Percentiles rank a stretch among this genome's conserved stretches.
These are phyloP conservation scores for Apogon hyalosoma DNA, from an alignment of 2,797 vertebrate genomes.

Conservation along the genomic window DNA sequence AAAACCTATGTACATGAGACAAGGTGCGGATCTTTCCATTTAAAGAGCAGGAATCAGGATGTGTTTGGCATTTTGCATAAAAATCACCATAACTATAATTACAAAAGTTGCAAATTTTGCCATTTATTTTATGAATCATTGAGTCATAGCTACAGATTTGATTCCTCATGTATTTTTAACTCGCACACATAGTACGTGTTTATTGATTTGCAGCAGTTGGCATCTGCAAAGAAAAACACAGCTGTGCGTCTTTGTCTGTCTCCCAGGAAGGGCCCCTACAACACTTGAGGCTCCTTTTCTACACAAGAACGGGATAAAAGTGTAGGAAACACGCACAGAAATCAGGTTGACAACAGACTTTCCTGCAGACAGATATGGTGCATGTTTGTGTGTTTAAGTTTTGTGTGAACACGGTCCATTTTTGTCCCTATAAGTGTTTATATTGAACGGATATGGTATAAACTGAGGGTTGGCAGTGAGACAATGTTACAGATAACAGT, in stretches of 20 bases:
- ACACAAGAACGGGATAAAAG: constrained; percentile 35
- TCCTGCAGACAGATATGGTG: constrained; percentile 34
- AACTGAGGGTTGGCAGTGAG: constrained; percentile 15
- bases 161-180: too few species aligned
- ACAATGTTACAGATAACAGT: constrained; percentile 59
- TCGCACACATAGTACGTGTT: too few species aligned
- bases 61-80: too few species aligned
- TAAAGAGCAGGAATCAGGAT: too few species aligned
- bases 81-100: too few species aligned
- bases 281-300: constrained; percentile 24
- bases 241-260: constrained; percentile 6
- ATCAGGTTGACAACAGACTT: constrained; percentile 20
- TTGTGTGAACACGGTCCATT: constrained; percentile 23
- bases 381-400: constrained; percentile 55
- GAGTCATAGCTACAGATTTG: too few species aligned
- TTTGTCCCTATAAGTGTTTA: constrained; percentile 57
- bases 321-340: constrained; percentile 42
- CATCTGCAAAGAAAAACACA: constrained; percentile 15
- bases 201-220: background rate
- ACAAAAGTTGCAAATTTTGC: too few species aligned
- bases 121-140: too few species aligned
- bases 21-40: too few species aligned
- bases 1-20: too few species aligned
- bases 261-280: constrained; percentile 10
- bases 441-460: constrained; percentile 44